phyloP scores from a whole-genome alignment of 2,113 vertebrate species.

The Trichomycterus rosablanca region DNA sequence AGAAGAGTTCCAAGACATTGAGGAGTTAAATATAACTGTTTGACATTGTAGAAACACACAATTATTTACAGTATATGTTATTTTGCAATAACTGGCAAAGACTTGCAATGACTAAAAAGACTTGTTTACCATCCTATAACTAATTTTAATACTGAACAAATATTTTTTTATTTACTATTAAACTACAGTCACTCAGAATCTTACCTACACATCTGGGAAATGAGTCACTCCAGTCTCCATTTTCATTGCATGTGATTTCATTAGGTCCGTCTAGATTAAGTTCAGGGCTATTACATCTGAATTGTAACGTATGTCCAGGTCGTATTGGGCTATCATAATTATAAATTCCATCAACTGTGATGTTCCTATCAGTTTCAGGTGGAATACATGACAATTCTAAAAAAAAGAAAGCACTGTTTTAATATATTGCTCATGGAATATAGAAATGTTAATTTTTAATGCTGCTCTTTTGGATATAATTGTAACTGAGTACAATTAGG shows the following conservation, averaged over 20 bases:
- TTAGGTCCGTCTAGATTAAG: constrained; percentile 10
- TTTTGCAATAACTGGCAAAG: no score
- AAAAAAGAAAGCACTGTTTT: background rate
- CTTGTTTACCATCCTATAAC: no score
- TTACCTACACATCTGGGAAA: constrained; percentile 77
- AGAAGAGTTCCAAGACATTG: no score
- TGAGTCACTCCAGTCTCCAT: constrained; percentile 68
- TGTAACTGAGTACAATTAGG: no score
- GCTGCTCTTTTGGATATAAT: no score
- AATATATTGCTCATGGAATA: background rate
- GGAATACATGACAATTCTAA: constrained; percentile 5
- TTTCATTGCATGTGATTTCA: constrained; percentile 20
- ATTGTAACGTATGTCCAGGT: constrained; percentile 18
- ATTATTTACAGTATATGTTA: no score
- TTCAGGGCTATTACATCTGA: constrained; percentile 4
- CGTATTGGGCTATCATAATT: background rate
- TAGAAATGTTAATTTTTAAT: no score
- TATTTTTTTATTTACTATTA: background rate
- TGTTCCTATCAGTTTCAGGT: background rate
- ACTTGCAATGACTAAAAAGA: no score
- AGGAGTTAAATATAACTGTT: no score
- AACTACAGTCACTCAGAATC: background rate
- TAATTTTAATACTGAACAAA: background rate
- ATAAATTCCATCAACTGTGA: constrained; percentile 15
- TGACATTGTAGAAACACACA: no score